Evolutionary conservation across 2,797 vertebrate species (phyloP).

Genomic region (Naso thynnoides): DNA sequence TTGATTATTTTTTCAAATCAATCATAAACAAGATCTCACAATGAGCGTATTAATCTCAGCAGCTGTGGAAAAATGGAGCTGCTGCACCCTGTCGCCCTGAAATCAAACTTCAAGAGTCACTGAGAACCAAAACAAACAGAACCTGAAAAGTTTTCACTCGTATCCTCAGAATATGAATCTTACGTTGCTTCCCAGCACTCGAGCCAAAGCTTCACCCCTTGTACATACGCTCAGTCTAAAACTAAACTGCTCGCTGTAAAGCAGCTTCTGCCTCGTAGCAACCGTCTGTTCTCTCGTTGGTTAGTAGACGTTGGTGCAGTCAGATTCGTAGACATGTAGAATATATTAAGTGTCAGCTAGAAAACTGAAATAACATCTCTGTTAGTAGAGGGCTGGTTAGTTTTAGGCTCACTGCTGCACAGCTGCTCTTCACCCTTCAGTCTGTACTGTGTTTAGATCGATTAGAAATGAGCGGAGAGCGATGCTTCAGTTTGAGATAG

Average conservation of each 20-base stretch:
- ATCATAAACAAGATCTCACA: no score
- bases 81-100: conserved; percentile 1
- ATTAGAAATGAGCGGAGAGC: not conserved
- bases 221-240: conserved; percentile 18
- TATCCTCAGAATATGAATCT: not conserved
- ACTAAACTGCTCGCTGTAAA: not conserved
- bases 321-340: conserved; percentile 1
- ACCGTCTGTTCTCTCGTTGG: not conserved
- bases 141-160: not conserved
- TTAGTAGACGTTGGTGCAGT: conserved; percentile 3
- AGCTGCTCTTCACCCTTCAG: not conserved
- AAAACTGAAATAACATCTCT: no score
- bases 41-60: no score
- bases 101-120: not conserved
- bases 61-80: not conserved
- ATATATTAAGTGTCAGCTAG: not conserved
- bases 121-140: not conserved
- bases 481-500: not conserved
- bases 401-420: not conserved
- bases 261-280: conserved; percentile 11
- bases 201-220: not conserved
- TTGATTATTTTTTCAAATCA: no score
- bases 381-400: not conserved
- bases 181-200: conserved; percentile 4
- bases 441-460: not conserved